Evolutionary conservation across 2,888 invertebrate species (phyloP).

Genomic region (Leptura quadrifasciata): DNA sequence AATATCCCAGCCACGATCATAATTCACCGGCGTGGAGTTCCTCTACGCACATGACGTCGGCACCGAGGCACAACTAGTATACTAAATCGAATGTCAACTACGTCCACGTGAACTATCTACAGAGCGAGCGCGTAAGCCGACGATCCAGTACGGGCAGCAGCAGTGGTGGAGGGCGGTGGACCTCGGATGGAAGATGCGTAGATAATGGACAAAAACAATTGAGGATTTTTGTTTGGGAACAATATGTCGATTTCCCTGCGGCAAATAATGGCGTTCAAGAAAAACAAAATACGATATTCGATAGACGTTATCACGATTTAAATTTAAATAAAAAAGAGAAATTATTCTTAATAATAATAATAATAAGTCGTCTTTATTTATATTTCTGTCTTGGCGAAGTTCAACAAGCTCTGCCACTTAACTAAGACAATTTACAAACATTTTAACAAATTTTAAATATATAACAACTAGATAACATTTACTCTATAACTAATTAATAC

Average conservation of each 20-base stretch:
- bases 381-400: no score
- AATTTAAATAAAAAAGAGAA: no score
- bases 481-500: no score
- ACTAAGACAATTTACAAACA: no score
- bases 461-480: no score
- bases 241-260: neutral
- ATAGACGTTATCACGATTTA: neutral
- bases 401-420: no score
- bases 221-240: neutral
- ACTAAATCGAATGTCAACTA: constrained; percentile 78
- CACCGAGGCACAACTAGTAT: constrained; percentile 65
- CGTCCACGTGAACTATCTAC: constrained; percentile 76
- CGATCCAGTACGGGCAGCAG: constrained; percentile 24
- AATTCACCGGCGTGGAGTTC: constrained; percentile 72
- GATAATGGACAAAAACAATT: constrained; percentile 13
- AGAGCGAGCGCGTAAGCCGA: constrained; percentile 48
- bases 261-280: no score
- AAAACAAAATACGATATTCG: neutral
- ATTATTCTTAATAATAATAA: no score
- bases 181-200: constrained; percentile 65
- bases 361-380: no score
- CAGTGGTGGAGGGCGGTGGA: constrained; percentile 73
- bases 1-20: constrained; percentile 35
- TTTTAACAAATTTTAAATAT: no score
- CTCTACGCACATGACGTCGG: constrained; percentile 76